A percentile compares a stretch with the other conserved stretches of the same genome.
Evolutionary conservation across 2,797 vertebrate genomes (phyloP).

Genomic region (Cossypha heuglini): DNA sequence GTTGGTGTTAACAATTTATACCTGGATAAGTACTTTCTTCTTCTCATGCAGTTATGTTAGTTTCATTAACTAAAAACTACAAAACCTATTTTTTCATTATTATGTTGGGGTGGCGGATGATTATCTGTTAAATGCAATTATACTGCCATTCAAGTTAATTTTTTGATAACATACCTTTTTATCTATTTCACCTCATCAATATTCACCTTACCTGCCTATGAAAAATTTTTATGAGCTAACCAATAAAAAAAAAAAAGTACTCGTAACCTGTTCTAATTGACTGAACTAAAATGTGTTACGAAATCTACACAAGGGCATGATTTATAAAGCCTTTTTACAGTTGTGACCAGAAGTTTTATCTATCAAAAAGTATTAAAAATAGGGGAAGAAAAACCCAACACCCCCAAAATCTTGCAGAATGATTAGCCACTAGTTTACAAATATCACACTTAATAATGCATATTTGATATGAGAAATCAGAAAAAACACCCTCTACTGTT

Average conservation of each 20-base stretch:
- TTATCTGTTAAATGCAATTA: conserved; percentile 9
- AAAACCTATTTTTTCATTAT: neutral
- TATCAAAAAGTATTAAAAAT: neutral
- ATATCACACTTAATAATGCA: neutral
- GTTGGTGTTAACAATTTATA: conserved; percentile 38
- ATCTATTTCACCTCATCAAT: neutral
- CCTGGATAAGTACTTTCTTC: conserved; percentile 19
- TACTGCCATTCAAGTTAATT: neutral
- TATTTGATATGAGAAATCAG: neutral
- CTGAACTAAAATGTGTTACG: neutral
- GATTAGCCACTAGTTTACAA: neutral
- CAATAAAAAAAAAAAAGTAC: neutral
- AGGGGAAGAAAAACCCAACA: neutral
- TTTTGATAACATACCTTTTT: neutral
- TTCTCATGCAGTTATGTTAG: conserved; percentile 58
- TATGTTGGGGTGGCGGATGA: neutral
- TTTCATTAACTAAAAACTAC: conserved; percentile 46
- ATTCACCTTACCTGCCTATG: conserved; percentile 13
- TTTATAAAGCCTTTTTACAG: neutral
- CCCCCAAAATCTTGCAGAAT: neutral
- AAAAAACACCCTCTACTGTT: neutral
- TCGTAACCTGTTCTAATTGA: neutral
- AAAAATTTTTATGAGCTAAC: neutral
- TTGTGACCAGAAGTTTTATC: neutral
- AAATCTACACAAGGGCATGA: neutral